Base-by-base conservation (phyloP, 1,140 invertebrate genomes). In the Saccostrea echinata region DNA sequence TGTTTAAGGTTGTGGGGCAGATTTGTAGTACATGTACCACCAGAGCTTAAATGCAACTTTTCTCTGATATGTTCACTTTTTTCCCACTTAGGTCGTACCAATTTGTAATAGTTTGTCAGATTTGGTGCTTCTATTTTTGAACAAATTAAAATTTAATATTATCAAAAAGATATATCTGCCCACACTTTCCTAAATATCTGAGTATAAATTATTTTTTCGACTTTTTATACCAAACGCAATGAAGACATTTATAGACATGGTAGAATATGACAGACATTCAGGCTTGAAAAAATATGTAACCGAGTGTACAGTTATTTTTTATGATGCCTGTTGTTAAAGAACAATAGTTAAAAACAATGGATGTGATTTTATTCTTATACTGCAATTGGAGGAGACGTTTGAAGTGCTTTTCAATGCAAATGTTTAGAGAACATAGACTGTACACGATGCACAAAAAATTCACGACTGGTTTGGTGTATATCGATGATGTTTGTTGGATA, bases 181-280 rank as follows among this genome's bases (percentile, higher is more conserved):
- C 55, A 21, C 21, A 12, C 21, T 12, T 57, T 21, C 55, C 12
- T 57, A 57, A 57, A 57, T 57, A 57, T 57, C 55, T 21, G 55
- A 57, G 55, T 57, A 57, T 57, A 57, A 57, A n/a, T n/a, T n/a
- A 57, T 57, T 16, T 57, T 57, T 57, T 57, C 55, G 55, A 57
- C 55, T 57, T 57, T 57, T 57, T 57, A 57, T 57, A 57, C 55
- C 55, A 21, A 57, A 57, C 55, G 21, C 55, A 57, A 57, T 21
- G n/a, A n/a, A n/a, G n/a, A n/a, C n/a, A n/a, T n/a, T n/a, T n/a
- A n/a, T n/a, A n/a, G n/a, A n/a, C n/a, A n/a, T n/a, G n/a, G n/a
- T n/a, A n/a, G n/a, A n/a, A n/a, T 57, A 57, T 57, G 55, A 57
- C 55, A 57, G 55, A 57, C 12, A 21, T 21, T 12, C 55, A 21